phyloP scores from a whole-genome alignment of 2,888 invertebrate species.

The Hydroisotoma schaefferi region DNA sequence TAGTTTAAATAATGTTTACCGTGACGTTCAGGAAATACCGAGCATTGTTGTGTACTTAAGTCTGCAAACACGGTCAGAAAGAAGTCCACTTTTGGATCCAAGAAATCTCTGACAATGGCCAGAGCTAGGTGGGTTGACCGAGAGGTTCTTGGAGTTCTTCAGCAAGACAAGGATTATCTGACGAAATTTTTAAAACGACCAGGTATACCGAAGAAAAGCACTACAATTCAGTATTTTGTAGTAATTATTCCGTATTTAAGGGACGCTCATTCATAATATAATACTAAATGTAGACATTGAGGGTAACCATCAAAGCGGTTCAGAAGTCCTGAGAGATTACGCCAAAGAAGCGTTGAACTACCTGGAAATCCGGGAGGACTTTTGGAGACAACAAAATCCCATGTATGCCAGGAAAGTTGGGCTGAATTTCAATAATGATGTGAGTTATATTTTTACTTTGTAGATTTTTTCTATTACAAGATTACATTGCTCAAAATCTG shows the following conservation, averaged over 20 bases:
- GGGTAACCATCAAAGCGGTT: constrained; percentile 43
- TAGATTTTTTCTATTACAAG: background rate
- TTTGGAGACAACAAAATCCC: constrained; percentile 47
- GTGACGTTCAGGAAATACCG: constrained; percentile 36
- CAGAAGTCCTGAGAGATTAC: constrained; percentile 37
- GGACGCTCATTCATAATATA: no score
- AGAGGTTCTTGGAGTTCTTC: constrained; percentile 44
- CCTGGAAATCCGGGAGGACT: constrained; percentile 43
- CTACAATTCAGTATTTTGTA: background rate
- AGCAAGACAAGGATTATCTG: constrained; percentile 43
- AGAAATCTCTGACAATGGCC: background rate
- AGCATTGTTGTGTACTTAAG: constrained; percentile 45
- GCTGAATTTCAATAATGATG: constrained; percentile 46
- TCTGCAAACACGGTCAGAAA: constrained; percentile 22
- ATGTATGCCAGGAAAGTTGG: constrained; percentile 46
- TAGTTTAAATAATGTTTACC: no score
- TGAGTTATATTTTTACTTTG: constrained; percentile 13
- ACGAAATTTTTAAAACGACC: constrained; percentile 42
- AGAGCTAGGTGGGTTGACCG: constrained; percentile 44
- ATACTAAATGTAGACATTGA: constrained; percentile 36
- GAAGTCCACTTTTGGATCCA: constrained; percentile 29
- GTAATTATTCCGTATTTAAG: no score
- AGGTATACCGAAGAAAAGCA: constrained; percentile 14
- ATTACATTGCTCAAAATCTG: background rate
- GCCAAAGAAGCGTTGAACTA: constrained; percentile 45